phyloP scores from a whole-genome alignment of 2,888 invertebrate genomes.

The Lingula anatina region DNA sequence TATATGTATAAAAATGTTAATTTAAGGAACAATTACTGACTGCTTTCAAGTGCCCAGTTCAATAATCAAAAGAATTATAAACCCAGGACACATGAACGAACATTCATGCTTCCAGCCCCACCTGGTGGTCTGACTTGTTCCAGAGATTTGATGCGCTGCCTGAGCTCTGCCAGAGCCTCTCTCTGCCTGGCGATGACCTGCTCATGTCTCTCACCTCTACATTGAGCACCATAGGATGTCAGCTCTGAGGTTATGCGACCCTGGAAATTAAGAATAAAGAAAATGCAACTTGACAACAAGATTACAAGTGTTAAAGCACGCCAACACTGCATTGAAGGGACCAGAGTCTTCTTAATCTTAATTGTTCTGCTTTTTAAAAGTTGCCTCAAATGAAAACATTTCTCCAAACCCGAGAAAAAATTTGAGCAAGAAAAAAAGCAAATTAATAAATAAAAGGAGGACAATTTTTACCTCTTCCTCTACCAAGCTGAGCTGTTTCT shows the following conservation, averaged over 20 bases:
- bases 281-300: background rate
- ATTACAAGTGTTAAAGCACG: background rate
- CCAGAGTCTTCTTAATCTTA: too few relatives aligned
- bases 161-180: constrained; percentile 49
- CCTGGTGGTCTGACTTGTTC: constrained; percentile 40
- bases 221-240: constrained; percentile 48
- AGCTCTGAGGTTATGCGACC: constrained; percentile 48
- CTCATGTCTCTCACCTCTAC: constrained; percentile 50
- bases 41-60: too few relatives aligned
- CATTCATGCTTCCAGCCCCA: constrained; percentile 16
- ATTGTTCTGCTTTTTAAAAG: too few relatives aligned
- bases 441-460: too few relatives aligned
- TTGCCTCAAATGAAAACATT: too few relatives aligned
- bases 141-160: constrained; percentile 38
- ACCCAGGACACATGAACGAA: too few relatives aligned
- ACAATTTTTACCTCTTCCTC: constrained; percentile 43
- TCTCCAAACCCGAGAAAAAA: too few relatives aligned
- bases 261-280: constrained; percentile 14
- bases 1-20: too few relatives aligned
- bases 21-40: too few relatives aligned
- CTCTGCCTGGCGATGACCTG: constrained; percentile 47
- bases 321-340: background rate
- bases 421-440: too few relatives aligned
- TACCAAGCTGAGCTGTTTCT: constrained; percentile 33
- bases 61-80: too few relatives aligned